Base-by-base conservation (phyloP, 1,140 invertebrate genomes). In the Stegodyphus mimosarum region DNA sequence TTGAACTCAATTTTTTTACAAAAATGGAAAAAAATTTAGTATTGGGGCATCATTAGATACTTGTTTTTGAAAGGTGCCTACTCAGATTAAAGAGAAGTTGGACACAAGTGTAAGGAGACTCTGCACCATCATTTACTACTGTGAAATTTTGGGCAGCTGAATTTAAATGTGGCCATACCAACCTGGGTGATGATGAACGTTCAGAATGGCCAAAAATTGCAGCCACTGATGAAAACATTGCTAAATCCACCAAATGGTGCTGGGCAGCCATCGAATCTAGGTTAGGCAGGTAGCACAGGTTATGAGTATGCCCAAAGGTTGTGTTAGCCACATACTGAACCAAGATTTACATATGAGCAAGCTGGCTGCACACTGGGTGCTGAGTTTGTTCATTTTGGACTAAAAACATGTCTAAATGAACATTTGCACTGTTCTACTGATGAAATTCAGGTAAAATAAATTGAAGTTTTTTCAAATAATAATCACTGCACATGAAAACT, bases 381-480 rank as follows among this genome's bases (percentile, higher is more conserved):
- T n/a, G 15, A 17, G 50, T 63, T 17, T 63, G 73, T 10, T 67
- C 66, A 67, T n/a, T 17, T 17, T 67, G 66, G 66, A 67, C 15
- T n/a, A 48, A 13, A 75, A 60, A 63, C 50, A 10, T 17, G 9
- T 13, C 50, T 13, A 7, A 13, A 55, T 10, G 52, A 9, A 11
- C 50, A 48, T 75, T 75, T 75, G 33, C 11, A 63, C 33, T 15
- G 52, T 17, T 7, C 10, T 11, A 33, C 48, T 63, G n/a, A 15
- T 53, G 9, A 11, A 13, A 10, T 75, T 53, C n/a, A 60, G 18
- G 9, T 1, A 48, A 6, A 75, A 75, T 18, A 11, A 52, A 18
- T 17, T 7, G 7, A 49, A 75, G n/a, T 75, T 63, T 75, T 75
- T 33, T 15, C 53, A n/a, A n/a, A n/a, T n/a, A n/a, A n/a, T 52